Base-by-base conservation (phyloP, 37 sponge, comb jelly and placozoan genomes). In the Mnemiopsis leidyi region DNA sequence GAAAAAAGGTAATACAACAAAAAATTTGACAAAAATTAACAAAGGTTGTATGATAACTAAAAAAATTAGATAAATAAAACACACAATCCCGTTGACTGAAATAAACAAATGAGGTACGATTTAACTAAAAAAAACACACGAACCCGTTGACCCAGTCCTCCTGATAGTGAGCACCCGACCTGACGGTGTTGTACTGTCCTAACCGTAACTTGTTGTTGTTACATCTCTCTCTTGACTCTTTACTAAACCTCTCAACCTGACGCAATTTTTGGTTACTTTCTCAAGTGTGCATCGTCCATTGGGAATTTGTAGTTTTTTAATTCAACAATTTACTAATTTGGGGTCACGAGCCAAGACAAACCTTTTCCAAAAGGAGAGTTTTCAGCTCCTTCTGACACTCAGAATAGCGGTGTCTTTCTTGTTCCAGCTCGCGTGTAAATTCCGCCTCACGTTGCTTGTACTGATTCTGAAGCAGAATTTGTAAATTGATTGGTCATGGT, bases 61-160 rank as follows among this genome's bases (percentile, higher is more conserved):
- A n/a, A n/a, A n/a, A n/a, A n/a, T n/a, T n/a, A n/a, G n/a, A n/a
- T n/a, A n/a, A n/a, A n/a, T n/a, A n/a, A n/a, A n/a, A 23, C 16
- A 23, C 76, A 7, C 76, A 7, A 73, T 7, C 28, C 28, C 76
- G 5, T 7, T 73, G n/a, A 7, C 76, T 21, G 28, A n/a, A 23
- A 23, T 28, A n/a, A 5, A 7, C 16, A 7, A 73, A 26, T n/a
- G 5, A 73, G 5, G 28, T 28, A 73, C 24, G 5, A 28, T 33
- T 71, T 79, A 79, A 28, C 1, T 30, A 79, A 7, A 36, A 48
- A 18, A 48, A 48, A 36, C 21, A 36, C 1, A 39, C 90, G 13
- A 23, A 85, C 90, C 90, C 90, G 61, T 85, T 85, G 2, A 85
- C 61, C 90, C 90, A 85, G 61, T 85, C 90, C 48, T 85, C 90